Conservation (phyloP, 2,797 vertebrate genomes). For the Danio jaintianensis region DNA sequence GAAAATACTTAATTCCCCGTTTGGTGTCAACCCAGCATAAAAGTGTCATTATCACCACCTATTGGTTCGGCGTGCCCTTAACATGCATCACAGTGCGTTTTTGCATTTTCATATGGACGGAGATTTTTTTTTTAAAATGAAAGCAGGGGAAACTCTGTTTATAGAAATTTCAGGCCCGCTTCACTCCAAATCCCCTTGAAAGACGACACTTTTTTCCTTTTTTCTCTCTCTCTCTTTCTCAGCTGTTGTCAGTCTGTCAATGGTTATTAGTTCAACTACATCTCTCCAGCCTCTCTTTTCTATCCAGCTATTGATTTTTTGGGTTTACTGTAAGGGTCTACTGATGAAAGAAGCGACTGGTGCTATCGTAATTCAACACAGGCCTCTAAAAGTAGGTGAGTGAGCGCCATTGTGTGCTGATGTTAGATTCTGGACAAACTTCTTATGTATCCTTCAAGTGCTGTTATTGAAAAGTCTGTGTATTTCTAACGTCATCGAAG, state of each 20-base stretch:
- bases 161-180: too few species aligned
- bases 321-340: not conserved
- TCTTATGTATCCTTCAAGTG: not conserved
- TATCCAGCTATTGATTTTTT: constrained; percentile 8
- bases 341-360: not conserved
- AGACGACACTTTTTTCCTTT: not conserved
- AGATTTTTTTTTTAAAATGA: too few species aligned
- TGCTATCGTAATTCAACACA: not conserved
- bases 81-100: too few species aligned
- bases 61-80: too few species aligned
- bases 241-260: constrained; percentile 58
- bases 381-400: not conserved
- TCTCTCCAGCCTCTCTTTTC: not conserved
- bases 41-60: too few species aligned
- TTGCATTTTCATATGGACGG: too few species aligned
- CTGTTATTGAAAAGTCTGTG: not conserved
- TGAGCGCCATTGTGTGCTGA: not conserved
- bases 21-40: too few species aligned
- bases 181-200: constrained; percentile 24
- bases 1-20: too few species aligned
- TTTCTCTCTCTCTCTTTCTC: constrained; percentile 2
- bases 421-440: constrained; percentile 6
- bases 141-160: too few species aligned
- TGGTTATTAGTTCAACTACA: constrained; percentile 64
- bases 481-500: not conserved